Base-by-base conservation (phyloP, 1,140 invertebrate genomes). In the Armadillidium nasatum region DNA sequence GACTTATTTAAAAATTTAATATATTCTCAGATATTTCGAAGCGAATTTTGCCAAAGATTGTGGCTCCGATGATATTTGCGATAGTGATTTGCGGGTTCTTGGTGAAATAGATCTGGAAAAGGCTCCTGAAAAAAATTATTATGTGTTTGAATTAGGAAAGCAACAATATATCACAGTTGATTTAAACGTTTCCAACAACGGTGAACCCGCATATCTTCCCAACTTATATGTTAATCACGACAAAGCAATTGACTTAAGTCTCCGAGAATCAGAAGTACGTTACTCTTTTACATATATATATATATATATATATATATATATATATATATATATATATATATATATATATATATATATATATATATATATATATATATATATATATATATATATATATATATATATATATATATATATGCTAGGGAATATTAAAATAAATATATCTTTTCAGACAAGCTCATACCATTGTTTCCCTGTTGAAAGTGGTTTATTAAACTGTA, bases 41-140 rank as follows among this genome's bases (percentile, higher is more conserved):
- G 94, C 92, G 3, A 91, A 90, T 23, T 97, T 98, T 86, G 89
- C 94, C 73, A 97, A 96, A 85, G 94, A 97, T 83, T 98, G 95
- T 83, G 95, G 94, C 9, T 85, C 88, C 0, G 94, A 97, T 83
- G 93, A 95, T 82, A 87, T 93, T 23, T 98, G 96, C 84, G 89
- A 94, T 81, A 96, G 94, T 84, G 88, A 95, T 83, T 84, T 97
- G n/a, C 85, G 88, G 74, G 84, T 96, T 0, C 84, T 87, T n/a
- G 89, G 91, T 7, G 60, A 72, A 7, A 67, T 81, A 11, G 68
- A 66, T 46, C 46, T 80, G 15, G 74, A 77, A 33, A 44, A 10
- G 4, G 43, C 70, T 44, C 33, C 21, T 21, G 22, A 13, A 10
- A 23, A 71, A 7, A 19, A 45, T 10, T 72, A 75, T 44, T 76